phyloP scores from a whole-genome alignment of 2,113 vertebrate genomes.

The Panthera leo region DNA sequence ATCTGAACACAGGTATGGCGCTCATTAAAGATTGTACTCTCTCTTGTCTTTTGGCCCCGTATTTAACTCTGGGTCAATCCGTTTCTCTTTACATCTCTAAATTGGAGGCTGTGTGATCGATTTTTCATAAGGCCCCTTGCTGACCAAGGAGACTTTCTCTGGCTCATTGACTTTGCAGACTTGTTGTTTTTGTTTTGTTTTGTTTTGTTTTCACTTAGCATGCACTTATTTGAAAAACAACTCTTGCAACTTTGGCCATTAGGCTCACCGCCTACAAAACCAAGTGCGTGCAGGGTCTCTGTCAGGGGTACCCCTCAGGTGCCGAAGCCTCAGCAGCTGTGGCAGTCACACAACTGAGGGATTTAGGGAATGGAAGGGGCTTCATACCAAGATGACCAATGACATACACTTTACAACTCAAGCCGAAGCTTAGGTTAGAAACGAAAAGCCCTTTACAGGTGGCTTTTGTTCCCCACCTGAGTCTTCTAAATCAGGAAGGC shows the following conservation, averaged over 20 bases:
- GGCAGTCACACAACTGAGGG: conserved; percentile 72
- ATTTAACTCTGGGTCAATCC: conserved; percentile 78
- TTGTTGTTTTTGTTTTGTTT: background rate
- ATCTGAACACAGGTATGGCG: conserved; percentile 75
- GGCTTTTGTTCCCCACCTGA: conserved; percentile 81
- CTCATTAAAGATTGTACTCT: conserved; percentile 73
- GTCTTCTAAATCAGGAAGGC: conserved; percentile 83
- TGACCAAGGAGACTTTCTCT: conserved; percentile 71
- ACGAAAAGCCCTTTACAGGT: conserved; percentile 83
- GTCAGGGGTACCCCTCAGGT: conserved; percentile 83
- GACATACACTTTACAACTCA: conserved; percentile 84
- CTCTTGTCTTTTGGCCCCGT: conserved; percentile 63
- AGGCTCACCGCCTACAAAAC: conserved; percentile 81
- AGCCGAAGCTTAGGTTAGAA: conserved; percentile 83
- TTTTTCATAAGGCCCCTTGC: conserved; percentile 79
- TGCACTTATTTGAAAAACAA: conserved; percentile 85
- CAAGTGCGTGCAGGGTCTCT: conserved; percentile 74
- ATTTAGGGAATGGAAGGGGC: conserved; percentile 81
- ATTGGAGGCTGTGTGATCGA: conserved; percentile 72
- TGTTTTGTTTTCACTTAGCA: conserved; percentile 33
- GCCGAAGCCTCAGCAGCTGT: conserved; percentile 83
- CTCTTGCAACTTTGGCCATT: conserved; percentile 84
- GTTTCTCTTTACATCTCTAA: conserved; percentile 80
- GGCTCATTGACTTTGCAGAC: conserved; percentile 79
- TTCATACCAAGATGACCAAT: conserved; percentile 83